phyloP scores from a whole-genome alignment of 2,888 invertebrate species.

The Xestia ashworthii region DNA sequence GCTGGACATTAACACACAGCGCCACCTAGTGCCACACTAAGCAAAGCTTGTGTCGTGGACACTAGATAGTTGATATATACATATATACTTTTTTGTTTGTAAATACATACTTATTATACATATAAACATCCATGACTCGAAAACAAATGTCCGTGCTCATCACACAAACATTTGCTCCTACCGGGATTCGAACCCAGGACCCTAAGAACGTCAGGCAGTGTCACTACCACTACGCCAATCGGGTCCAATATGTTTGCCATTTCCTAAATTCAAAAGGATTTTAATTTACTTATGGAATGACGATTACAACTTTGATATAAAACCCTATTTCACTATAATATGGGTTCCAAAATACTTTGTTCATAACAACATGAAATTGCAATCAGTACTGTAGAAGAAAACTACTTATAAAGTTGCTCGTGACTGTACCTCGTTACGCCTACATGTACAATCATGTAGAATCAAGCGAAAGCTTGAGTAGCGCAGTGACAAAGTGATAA shows the following conservation, averaged over 20 bases:
- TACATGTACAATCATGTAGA: background rate
- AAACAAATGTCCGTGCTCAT: no score
- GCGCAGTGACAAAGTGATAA: background rate
- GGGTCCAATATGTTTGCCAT: background rate
- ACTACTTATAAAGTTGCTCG: background rate
- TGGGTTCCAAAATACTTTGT: background rate
- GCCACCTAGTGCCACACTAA: no score
- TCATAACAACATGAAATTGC: background rate
- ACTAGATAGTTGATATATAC: no score
- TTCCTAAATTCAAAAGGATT: background rate
- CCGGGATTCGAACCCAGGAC: no score
- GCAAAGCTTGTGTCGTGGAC: no score
- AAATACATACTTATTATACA: no score
- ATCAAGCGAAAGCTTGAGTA: background rate
- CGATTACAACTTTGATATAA: background rate
- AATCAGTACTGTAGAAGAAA: slow-evolving; percentile 2
- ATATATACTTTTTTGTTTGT: no score
- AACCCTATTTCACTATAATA: background rate
- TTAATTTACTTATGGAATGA: background rate
- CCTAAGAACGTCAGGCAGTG: no score
- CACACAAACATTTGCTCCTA: no score
- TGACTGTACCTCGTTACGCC: background rate
- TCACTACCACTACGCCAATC: no score
- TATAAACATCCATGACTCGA: no score
- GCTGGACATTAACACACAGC: no score